These are phyloP conservation scores for Fregata magnificens DNA, from an alignment of 2,113 vertebrate species.

Conservation along the genomic window DNA sequence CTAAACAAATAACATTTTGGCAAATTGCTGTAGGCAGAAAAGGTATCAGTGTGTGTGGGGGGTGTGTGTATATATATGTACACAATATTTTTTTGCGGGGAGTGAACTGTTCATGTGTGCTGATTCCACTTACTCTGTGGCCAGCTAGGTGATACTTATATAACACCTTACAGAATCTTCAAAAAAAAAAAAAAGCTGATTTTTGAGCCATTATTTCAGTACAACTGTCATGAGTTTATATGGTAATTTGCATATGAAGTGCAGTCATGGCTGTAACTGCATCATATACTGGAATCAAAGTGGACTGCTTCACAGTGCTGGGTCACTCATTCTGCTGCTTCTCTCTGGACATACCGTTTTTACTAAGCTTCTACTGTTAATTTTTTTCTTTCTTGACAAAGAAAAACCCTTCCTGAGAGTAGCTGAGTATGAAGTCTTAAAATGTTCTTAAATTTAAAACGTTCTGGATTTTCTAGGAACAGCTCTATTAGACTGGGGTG, in stretches of 20 bases:
- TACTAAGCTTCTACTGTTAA: not conserved
- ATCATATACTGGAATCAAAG: not conserved
- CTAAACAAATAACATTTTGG: not conserved
- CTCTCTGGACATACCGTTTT: not conserved
- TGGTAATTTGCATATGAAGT: not conserved
- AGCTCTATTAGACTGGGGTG: not conserved
- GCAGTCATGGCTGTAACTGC: not conserved
- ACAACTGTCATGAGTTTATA: not conserved
- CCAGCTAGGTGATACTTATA: not conserved
- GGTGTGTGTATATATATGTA: too few species aligned
- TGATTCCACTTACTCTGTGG: not conserved
- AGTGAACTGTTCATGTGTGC: not conserved
- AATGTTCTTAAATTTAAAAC: not conserved
- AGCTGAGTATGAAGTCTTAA: not conserved
- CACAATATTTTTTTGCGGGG: rapidly evolving
- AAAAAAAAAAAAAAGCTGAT: not conserved
- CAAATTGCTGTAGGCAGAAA: not conserved
- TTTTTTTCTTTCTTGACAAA: not conserved
- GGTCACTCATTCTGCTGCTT: not conserved
- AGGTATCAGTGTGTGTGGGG: not conserved
- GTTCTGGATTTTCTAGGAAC: not conserved
- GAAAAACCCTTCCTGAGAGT: not conserved
- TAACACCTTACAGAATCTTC: not conserved
- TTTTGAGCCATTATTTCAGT: not conserved
- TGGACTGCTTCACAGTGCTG: not conserved